Evolutionary conservation across 2,113 vertebrate genomes (phyloP).

Genomic region (Meriones unguiculatus): DNA sequence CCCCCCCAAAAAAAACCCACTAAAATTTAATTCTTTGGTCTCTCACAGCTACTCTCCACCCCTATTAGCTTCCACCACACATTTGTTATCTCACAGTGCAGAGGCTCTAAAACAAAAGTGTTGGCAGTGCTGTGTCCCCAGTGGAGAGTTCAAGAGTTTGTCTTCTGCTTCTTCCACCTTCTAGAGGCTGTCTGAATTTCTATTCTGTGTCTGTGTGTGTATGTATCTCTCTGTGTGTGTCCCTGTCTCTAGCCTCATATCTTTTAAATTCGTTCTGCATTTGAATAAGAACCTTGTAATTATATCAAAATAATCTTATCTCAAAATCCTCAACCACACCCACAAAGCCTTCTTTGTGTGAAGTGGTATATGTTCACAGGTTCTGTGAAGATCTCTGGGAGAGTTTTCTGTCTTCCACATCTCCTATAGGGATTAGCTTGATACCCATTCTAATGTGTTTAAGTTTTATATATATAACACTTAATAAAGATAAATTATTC

Average conservation of each 20-base stretch:
- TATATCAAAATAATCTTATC: neutral
- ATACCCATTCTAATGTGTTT: neutral
- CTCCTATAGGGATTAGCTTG: neutral
- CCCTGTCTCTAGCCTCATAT: neutral
- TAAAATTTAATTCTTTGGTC: too few relatives aligned
- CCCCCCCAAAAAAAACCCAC: too few relatives aligned
- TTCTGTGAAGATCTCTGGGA: neutral
- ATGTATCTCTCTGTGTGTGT: neutral
- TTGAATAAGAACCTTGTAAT: slow-evolving; percentile 18
- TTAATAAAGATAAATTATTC: neutral
- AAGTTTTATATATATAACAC: neutral
- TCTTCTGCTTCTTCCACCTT: neutral
- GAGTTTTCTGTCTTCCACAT: neutral
- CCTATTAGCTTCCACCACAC: neutral
- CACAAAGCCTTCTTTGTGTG: neutral
- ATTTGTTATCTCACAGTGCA: slow-evolving; percentile 2
- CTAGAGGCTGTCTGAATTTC: neutral
- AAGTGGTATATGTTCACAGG: neutral
- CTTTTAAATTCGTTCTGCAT: neutral
- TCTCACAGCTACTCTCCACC: too few relatives aligned
- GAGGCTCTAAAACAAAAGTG: slow-evolving; percentile 17
- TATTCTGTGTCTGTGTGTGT: neutral
- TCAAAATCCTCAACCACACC: neutral
- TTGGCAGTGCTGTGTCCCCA: neutral
- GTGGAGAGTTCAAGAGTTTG: neutral